Conservation (phyloP, 2,888 invertebrate species). For the Aphrophora alni region DNA sequence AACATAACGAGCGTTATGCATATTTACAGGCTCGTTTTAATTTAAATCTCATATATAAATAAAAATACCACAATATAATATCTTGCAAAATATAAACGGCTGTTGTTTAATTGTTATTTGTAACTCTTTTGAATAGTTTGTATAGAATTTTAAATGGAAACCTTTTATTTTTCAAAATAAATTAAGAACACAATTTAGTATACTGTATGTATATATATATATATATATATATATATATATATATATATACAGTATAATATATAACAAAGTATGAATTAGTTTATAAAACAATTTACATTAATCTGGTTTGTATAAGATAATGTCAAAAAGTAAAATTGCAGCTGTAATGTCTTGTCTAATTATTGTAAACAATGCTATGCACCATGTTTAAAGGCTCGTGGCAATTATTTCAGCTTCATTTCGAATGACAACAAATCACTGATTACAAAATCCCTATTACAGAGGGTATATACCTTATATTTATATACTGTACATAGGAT, state of each 20-base stretch:
- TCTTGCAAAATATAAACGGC: not conserved
- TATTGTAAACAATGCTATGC: not conserved
- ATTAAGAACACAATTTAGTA: too few relatives aligned
- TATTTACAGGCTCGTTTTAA: not conserved
- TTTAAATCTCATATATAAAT: not conserved
- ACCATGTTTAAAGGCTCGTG: not conserved
- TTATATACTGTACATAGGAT: conserved; percentile 5
- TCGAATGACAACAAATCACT: not conserved
- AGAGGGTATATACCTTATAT: not conserved
- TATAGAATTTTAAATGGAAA: too few relatives aligned
- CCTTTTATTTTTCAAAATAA: too few relatives aligned
- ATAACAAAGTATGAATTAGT: too few relatives aligned
- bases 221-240: too few relatives aligned
- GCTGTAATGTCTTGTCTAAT: not conserved
- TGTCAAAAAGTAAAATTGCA: not conserved
- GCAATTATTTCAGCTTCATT: not conserved
- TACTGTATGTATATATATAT: too few relatives aligned
- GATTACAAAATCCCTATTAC: not conserved
- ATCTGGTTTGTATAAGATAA: too few relatives aligned
- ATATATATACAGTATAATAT: too few relatives aligned
- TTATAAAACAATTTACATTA: too few relatives aligned
- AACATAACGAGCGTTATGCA: not conserved
- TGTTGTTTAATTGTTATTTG: not conserved
- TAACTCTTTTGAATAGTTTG: too few relatives aligned
- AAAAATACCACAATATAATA: not conserved